Base-by-base conservation (phyloP, 2,113 vertebrate genomes). In the Pipra filicauda region DNA sequence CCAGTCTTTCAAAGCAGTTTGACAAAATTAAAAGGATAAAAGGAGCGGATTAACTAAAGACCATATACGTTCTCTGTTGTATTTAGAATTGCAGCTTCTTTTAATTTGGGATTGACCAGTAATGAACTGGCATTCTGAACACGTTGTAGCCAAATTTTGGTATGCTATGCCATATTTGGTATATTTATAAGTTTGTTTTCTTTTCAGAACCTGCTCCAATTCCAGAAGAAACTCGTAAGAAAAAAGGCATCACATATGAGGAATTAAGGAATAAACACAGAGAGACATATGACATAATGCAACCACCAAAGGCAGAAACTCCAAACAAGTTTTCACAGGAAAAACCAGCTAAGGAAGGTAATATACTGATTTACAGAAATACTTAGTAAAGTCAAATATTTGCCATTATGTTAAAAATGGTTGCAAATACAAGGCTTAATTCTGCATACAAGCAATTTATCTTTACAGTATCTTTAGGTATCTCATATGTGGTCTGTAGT, bases 211-310 rank as follows among this genome's bases (percentile, higher is more conserved):
- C 97, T 96, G 86, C 92, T 82, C 91, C 95, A 92, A 4, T 86
- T 78, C 72, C 91, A 88, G 98, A 98, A 96, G 97, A 98, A 97
- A 93, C 70, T 89, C 97, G 96, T 91, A 98, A 98, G 97, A 97
- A 93, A 93, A 98, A 97, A 97, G 91, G 86, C 49, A 33, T 98
- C 92, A 98, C 98, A 7, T 98, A 98, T 16, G 98, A 98, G 70
- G 98, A 98, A 95, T 96, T 98, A 92, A 98, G 98, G 94, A 98
- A 95, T 95, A 98, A 97, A 94, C 98, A 98, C 95, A 97, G 98
- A 90, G 97, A 97, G 72, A 91, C 97, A 11, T 98, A 98, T 3
- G 97, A 98, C 23, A 96, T 98, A 51, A 97, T 97, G 95, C 86
- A 65, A 84, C 90, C 97, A 85, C 97, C 97, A 96, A 98, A 97